Conservation (phyloP, 2,797 vertebrate genomes). For the Ambastaia sidthimunki region DNA sequence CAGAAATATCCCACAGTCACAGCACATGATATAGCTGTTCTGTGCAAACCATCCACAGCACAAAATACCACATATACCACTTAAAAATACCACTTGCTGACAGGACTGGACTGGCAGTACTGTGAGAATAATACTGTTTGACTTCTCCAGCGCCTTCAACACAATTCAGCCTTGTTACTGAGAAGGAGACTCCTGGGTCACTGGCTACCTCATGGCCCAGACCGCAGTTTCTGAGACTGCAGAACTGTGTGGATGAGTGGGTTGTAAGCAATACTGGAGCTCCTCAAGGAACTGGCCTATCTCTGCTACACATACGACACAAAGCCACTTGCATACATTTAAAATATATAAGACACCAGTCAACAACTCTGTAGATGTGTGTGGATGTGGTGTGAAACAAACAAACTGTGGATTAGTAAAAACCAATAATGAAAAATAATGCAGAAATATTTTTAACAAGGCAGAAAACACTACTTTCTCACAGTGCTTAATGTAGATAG, state of each 20-base stretch:
- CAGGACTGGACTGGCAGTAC: neutral
- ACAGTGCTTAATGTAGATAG: no score
- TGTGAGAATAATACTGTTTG: neutral
- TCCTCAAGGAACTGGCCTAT: neutral
- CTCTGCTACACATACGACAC: neutral
- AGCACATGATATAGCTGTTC: no score
- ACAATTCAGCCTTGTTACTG: neutral
- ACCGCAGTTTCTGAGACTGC: neutral
- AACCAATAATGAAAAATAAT: neutral
- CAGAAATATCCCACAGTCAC: no score
- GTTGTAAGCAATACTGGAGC: neutral
- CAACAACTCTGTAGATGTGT: neutral
- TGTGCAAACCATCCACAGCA: neutral
- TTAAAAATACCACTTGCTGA: neutral
- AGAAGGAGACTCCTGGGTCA: neutral
- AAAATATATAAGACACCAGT: neutral
- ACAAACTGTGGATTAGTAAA: neutral
- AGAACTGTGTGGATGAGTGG: neutral
- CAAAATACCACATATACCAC: neutral
- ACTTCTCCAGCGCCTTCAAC: neutral
- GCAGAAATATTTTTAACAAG: neutral
- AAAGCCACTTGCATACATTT: neutral
- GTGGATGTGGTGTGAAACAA: neutral
- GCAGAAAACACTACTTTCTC: no score
- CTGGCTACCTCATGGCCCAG: neutral